Evolutionary conservation across 1,140 invertebrate species (phyloP).

Genomic region (Camponotus vicinus): DNA sequence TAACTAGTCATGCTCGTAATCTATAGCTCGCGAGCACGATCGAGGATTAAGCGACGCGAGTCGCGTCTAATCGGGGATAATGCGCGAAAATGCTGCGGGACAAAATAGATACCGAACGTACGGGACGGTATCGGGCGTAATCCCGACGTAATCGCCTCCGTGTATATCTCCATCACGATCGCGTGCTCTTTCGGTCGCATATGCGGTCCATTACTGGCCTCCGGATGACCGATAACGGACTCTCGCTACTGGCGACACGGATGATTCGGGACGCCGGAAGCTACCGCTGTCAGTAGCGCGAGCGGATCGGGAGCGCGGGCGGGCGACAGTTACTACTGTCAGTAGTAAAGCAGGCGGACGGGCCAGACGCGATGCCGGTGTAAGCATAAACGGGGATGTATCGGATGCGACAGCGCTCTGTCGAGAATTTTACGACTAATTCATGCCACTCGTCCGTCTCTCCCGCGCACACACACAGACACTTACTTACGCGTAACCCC

Average conservation of each 20-base stretch:
- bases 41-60: not conserved
- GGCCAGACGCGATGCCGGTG: not conserved
- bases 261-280: not conserved
- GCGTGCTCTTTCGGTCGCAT: conserved; percentile 33
- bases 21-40: not conserved
- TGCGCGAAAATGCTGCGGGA: not conserved
- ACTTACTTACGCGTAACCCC: not conserved
- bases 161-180: conserved; percentile 35
- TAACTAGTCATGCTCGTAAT: not conserved
- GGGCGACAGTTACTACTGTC: no score
- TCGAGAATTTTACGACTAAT: conserved; percentile 51
- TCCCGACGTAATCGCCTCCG: conserved; percentile 20
- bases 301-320: not conserved
- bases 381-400: no score
- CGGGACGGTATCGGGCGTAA: not conserved
- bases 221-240: conserved; percentile 44
- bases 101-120: not conserved
- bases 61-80: conserved; percentile 3
- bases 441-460: not conserved
- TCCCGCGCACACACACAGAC: no score
- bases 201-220: conserved; percentile 6
- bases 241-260: conserved; percentile 39
- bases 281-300: conserved; percentile 8
- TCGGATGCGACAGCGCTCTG: not conserved
- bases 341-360: no score